These are phyloP conservation scores for Catharus fuscescens DNA, from an alignment of 2,113 vertebrate genomes.

Conservation along the genomic window DNA sequence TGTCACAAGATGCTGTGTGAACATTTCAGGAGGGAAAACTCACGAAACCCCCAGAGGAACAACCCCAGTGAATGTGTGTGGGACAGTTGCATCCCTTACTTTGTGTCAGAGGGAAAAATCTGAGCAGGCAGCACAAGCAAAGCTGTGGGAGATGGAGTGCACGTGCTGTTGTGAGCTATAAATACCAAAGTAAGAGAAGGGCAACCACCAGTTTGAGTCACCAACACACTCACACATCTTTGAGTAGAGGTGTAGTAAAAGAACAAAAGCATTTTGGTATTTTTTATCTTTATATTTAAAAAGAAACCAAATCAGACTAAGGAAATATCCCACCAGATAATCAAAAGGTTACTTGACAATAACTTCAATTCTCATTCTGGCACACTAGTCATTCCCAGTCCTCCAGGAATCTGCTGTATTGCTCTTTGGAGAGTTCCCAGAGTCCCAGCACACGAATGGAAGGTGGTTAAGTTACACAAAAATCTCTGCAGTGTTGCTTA, in stretches of 20 bases:
- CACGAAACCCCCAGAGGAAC: not conserved
- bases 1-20: not conserved
- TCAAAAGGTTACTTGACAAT: conserved; percentile 65
- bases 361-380: not conserved
- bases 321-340: conserved; percentile 42
- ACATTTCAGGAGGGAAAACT: not conserved
- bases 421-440: conserved; percentile 41
- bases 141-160: accelerated
- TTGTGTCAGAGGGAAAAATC: not conserved
- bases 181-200: not conserved
- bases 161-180: accelerated
- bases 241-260: not conserved
- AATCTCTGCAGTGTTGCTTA: conserved; percentile 42
- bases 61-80: not conserved
- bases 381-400: not conserved
- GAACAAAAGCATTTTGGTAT: not conserved
- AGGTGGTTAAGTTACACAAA: conserved; percentile 53
- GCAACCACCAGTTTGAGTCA: not conserved
- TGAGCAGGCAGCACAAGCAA: not conserved
- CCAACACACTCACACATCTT: not conserved
- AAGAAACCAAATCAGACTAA: not conserved
- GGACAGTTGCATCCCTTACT: not conserved
- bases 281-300: not conserved
- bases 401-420: conserved; percentile 1
- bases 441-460: conserved; percentile 4